Evolutionary conservation across 2,888 invertebrate species (phyloP).

Genomic region (Cremastinae sp.): DNA sequence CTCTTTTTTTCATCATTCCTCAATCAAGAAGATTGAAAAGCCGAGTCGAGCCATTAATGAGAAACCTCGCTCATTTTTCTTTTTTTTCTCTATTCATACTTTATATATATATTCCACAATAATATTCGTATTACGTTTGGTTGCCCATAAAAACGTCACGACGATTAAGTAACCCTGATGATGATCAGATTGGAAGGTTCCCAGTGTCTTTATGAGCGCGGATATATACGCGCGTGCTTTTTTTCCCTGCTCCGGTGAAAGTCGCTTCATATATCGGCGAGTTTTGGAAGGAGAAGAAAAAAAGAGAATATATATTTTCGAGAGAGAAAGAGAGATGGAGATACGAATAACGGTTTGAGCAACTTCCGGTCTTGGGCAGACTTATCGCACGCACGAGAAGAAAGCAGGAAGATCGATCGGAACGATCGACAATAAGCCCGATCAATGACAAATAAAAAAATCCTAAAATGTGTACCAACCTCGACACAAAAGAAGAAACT

Average conservation of each 20-base stretch:
- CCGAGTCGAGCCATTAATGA: background rate
- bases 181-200: too few relatives aligned
- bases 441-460: conserved; percentile 34
- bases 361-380: conserved; percentile 51
- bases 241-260: conserved; percentile 52
- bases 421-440: conserved; percentile 35
- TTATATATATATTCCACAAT: background rate
- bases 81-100: background rate
- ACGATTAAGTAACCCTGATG: too few relatives aligned
- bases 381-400: conserved; percentile 25
- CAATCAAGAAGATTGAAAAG: conserved; percentile 22
- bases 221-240: conserved; percentile 13
- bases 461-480: background rate
- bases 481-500: too few relatives aligned
- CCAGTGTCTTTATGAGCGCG: conserved; percentile 5
- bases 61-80: too few relatives aligned
- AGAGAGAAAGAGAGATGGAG: background rate
- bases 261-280: conserved; percentile 46
- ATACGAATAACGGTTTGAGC: conserved; percentile 55
- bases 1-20: conserved; percentile 2
- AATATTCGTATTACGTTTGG: conserved; percentile 7
- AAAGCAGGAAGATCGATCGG: conserved; percentile 38
- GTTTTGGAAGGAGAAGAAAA: conserved; percentile 3
- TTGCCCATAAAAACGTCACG: background rate
- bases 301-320: conserved; percentile 24